Percentiles rank a stretch among this genome's conserved stretches.
phyloP scores from a whole-genome alignment of 2,113 vertebrate genomes.

The Leptocoma aspasia region DNA sequence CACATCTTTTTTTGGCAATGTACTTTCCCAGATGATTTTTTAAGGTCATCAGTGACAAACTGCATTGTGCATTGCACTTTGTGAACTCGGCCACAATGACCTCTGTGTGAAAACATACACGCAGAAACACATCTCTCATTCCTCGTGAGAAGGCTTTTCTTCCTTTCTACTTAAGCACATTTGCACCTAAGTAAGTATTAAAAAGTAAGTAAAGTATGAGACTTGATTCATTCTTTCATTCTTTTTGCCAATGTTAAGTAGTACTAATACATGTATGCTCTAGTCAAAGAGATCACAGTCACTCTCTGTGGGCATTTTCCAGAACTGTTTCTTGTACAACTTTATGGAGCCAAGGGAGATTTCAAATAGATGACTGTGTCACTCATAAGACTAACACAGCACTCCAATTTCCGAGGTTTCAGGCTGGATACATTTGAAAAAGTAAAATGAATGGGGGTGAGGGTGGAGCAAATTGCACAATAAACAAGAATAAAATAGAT shows the following conservation, averaged over 20 bases:
- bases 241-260: not conserved
- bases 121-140: not conserved
- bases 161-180: not conserved
- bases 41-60: not conserved
- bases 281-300: not conserved
- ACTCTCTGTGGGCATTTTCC: not conserved
- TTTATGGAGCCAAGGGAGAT: not conserved
- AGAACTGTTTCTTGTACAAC: not conserved
- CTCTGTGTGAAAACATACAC: not conserved
- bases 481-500: not conserved
- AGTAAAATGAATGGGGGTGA: not conserved
- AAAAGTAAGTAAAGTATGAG: not conserved
- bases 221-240: not conserved
- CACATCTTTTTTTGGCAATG: not conserved
- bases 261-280: not conserved
- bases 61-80: not conserved
- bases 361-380: not conserved
- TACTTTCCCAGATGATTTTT: not conserved
- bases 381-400: not conserved
- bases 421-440: not conserved
- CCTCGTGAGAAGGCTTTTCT: not conserved
- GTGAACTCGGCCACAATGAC: not conserved
- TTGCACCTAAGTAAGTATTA: not conserved
- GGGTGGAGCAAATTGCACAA: rapidly evolving
- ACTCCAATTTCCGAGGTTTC: not conserved